These are phyloP conservation scores for Odontesthes bonariensis DNA, from an alignment of 2,113 vertebrate species.

Conservation along the genomic window DNA sequence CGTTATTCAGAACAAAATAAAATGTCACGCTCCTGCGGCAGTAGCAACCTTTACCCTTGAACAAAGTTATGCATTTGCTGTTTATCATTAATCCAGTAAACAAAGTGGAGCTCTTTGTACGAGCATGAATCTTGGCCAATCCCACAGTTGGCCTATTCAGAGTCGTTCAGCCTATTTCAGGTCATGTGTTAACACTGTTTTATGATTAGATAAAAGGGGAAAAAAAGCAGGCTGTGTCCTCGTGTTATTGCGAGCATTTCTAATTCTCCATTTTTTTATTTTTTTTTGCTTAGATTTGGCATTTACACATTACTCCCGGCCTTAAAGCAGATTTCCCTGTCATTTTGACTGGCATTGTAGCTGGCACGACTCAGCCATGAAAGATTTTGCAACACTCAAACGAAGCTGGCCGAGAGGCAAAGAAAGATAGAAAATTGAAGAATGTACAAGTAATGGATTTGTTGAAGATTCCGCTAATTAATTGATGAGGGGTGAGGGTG, in stretches of 20 bases:
- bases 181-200: slow-evolving; percentile 2
- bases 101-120: slow-evolving; percentile 13
- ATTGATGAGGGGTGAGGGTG: too few relatives aligned
- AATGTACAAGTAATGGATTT: too few relatives aligned
- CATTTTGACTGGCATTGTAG: neutral
- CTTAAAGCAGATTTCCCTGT: neutral
- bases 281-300: neutral
- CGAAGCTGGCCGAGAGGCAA: too few relatives aligned
- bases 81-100: slow-evolving; percentile 47
- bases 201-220: neutral
- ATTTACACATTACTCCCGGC: neutral
- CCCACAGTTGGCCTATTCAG: slow-evolving; percentile 12
- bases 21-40: slow-evolving; percentile 1
- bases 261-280: too few relatives aligned
- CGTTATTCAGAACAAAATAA: slow-evolving; percentile 35
- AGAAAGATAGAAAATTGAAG: too few relatives aligned
- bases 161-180: neutral
- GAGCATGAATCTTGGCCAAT: slow-evolving; percentile 11
- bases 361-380: too few relatives aligned
- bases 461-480: too few relatives aligned
- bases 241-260: neutral
- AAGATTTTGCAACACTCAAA: too few relatives aligned
- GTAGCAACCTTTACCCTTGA: slow-evolving; percentile 30
- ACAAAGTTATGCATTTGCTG: slow-evolving; percentile 35
- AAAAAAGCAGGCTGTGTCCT: neutral